Base-by-base conservation (phyloP, 2,888 invertebrate genomes). In the Dexiosoma caninum region DNA sequence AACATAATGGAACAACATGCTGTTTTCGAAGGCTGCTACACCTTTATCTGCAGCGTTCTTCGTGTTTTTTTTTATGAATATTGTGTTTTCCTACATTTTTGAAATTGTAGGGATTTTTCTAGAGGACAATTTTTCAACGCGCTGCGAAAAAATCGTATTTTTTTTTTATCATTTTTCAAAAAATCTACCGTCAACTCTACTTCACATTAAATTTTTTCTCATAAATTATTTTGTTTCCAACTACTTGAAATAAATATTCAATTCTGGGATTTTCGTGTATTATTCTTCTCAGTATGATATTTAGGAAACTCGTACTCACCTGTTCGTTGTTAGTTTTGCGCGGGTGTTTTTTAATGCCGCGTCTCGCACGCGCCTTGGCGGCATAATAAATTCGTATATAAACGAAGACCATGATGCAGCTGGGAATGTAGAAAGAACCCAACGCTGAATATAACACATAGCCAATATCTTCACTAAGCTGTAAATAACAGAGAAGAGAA, bases 391-490 rank as follows among this genome's bases (percentile, higher is more conserved):
- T 99, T 91, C 98, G 94, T 91, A 98, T 98, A 92, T 99, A 99
- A 82, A 99, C 99, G 92, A 99, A 98, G 88, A 99, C 98, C 98
- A 99, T 99, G 90, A 99, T 98, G 91, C 98, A 97, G 88, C 98
- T 97, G 82, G 99, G 99, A 90, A 99, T 97, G 93, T 98, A 99
- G 93, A 99, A 99, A 87, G 98, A 99, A 86, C 99, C 99, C 87
- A 98, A 93, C 19, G 98, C 97, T 19, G 98, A 99, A 91, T 99
- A 99, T 78, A 99, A 92, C 88, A 99, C 98, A 92, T 99, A 99
- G 83, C 98, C 98, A 87, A 98, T 94, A 92, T 98, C 98, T 88
- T 97, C 96, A 87, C 97, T 98, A 89, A 97, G 92, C 97, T 97
- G 94, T 64, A 93, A 93, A 87, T 23, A 75, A 66, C 32, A 49